Conservation (phyloP, 2,113 vertebrate genomes). For the Atherinomorus stipes region DNA sequence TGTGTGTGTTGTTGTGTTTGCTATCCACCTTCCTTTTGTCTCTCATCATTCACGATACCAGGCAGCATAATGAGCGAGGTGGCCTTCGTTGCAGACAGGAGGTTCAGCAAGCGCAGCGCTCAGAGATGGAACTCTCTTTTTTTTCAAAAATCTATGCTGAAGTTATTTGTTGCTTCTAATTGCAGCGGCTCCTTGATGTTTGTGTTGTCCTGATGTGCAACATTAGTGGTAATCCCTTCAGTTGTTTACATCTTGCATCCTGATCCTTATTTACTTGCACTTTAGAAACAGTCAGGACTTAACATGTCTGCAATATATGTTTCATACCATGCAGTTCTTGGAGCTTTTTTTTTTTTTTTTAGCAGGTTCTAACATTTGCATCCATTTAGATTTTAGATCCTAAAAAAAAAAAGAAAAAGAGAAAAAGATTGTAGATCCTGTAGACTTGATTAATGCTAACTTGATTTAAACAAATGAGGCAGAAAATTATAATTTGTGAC, state of each 20-base stretch:
- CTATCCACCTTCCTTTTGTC: slow-evolving; percentile 58
- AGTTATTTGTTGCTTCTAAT: slow-evolving; percentile 8
- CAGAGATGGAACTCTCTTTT: slow-evolving; percentile 24
- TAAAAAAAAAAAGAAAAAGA: too few species aligned
- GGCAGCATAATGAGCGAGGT: slow-evolving; percentile 50
- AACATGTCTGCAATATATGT: neutral
- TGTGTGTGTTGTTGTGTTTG: slow-evolving; percentile 42
- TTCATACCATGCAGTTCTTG: too few species aligned
- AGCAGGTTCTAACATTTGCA: too few species aligned
- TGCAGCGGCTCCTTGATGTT: neutral
- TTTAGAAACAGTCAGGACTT: neutral
- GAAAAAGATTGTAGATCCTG: too few species aligned
- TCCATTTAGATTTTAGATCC: too few species aligned
- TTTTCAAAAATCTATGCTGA: slow-evolving; percentile 27
- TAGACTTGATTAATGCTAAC: neutral
- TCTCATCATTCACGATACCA: slow-evolving; percentile 57
- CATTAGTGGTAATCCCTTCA: slow-evolving; percentile 10
- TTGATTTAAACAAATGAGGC: neutral
- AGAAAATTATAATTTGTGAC: too few species aligned
- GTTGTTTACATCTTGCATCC: neutral
- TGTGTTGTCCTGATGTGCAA: neutral
- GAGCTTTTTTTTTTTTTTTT: too few species aligned
- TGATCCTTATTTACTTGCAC: neutral
- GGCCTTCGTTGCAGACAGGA: slow-evolving; percentile 58
- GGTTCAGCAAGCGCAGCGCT: slow-evolving; percentile 37